Evolutionary conservation across 1,140 invertebrate species (phyloP), one percentile per base, ranked within the genome.

Genomic region (Pteromalus puparum): DNA sequence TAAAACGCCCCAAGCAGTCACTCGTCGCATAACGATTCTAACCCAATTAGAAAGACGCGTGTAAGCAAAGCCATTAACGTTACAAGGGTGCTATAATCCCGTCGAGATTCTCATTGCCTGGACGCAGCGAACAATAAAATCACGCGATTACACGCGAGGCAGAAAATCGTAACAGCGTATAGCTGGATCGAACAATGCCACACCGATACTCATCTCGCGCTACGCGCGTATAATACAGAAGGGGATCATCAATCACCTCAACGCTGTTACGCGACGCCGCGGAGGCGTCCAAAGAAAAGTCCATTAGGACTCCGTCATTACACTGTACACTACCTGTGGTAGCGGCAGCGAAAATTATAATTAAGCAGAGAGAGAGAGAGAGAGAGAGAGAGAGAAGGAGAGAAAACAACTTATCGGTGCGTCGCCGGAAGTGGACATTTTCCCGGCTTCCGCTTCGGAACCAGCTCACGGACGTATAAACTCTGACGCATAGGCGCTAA

Each of bases 381-480:
- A 34, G 18, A 48, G 68, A 77, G 53, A 53, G 61, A 78, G 75
- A 18, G n/a, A 21, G 21, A 9, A n/a, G 18, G 53, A 61, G 15
- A 61, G 46, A 48, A 48, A 48, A 48, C 13, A 48, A 48, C 13
- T 48, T 18, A 48, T 48, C 46, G 46, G 53, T n/a, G 21, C 84
- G 74, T 83, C 86, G 85, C 73, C 86, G 88, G 88, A 89, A 89
- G 87, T 87, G 81, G 84, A 88, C 87, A 88, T 87, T 90, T 87
- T 87, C 85, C 86, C 46, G 76, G 81, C 85, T 90, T 91, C 89
- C 90, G 88, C 88, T 89, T 88, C 85, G 87, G 83, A 91, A 88
- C 88, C 88, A 90, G 90, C 88, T 91, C 90, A 91, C 87, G 90
- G 90, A 90, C 90, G 73, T 53, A 73, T 87, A 84, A 83, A 61